These are phyloP conservation scores for Diadromus collaris DNA, from an alignment of 2,888 invertebrate genomes.

Conservation along the genomic window DNA sequence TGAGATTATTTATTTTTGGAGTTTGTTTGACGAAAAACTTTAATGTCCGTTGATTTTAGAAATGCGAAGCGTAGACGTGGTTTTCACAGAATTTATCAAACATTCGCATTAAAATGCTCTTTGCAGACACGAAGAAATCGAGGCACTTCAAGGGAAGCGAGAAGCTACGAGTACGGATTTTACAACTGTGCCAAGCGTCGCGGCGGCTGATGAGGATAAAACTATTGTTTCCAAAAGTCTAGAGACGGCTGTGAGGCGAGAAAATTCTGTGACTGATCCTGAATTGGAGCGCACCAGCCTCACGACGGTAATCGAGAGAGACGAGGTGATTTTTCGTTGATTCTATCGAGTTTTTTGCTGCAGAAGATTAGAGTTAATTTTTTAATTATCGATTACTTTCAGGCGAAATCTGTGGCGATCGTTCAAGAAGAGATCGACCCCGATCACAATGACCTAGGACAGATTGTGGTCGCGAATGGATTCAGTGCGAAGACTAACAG, in stretches of 20 bases:
- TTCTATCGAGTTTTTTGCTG: background rate
- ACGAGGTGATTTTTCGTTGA: constrained; percentile 52
- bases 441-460: constrained; percentile 69
- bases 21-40: constrained; percentile 50
- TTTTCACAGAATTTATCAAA: constrained; percentile 48
- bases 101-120: constrained; percentile 53
- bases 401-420: constrained; percentile 80
- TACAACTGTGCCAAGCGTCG: background rate
- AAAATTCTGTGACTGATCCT: constrained; percentile 37
- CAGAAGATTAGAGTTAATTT: background rate
- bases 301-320: constrained; percentile 60
- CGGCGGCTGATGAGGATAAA: constrained; percentile 25
- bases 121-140: constrained; percentile 51
- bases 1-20: too few relatives aligned
- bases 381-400: background rate
- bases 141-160: constrained; percentile 23
- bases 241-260: constrained; percentile 38
- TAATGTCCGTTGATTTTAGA: background rate
- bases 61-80: constrained; percentile 36
- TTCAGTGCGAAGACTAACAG: constrained; percentile 46
- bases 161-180: constrained; percentile 23
- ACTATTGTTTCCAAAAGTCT: constrained; percentile 5
- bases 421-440: constrained; percentile 81
- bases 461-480: constrained; percentile 60
- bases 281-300: constrained; percentile 55